A percentile compares a stretch with the other conserved stretches of the same genome.
These are phyloP conservation scores for Drosophila neutralis DNA, from an alignment of 2,888 invertebrate genomes.

Conservation along the genomic window DNA sequence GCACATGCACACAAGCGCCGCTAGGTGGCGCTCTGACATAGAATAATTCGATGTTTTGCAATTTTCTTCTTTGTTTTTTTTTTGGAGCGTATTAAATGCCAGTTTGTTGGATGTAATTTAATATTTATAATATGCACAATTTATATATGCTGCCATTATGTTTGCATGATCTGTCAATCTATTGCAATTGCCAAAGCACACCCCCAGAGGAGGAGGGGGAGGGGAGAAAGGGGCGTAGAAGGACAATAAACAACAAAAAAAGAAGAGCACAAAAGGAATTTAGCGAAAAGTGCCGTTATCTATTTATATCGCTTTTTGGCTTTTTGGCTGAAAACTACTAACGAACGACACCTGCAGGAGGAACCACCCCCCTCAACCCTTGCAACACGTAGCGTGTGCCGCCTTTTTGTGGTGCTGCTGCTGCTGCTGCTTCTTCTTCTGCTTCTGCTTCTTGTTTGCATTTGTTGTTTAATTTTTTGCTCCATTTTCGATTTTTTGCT, in stretches of 20 bases:
- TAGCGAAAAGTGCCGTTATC: constrained; percentile 73
- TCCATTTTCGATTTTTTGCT: constrained; percentile 9
- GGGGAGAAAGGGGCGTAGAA: constrained; percentile 5
- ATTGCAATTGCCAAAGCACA: constrained; percentile 59
- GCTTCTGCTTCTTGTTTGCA: constrained; percentile 60
- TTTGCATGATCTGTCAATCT: constrained; percentile 79
- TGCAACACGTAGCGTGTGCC: constrained; percentile 53
- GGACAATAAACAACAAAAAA: constrained; percentile 9
- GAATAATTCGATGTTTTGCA: constrained; percentile 2
- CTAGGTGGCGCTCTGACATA: constrained; percentile 24
- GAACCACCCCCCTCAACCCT: neutral
- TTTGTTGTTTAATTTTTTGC: constrained; percentile 57
- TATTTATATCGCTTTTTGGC: constrained; percentile 80
- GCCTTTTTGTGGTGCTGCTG: constrained; percentile 26
- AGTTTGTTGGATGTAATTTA: constrained; percentile 73
- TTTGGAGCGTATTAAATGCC: constrained; percentile 43
- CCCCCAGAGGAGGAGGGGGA: constrained; percentile 3
- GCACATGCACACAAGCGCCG: constrained; percentile 8
- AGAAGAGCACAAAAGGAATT: constrained; percentile 33
- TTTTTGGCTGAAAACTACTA: constrained; percentile 75
- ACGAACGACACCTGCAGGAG: constrained; percentile 74
- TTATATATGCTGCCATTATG: constrained; percentile 73
- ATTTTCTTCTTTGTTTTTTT: neutral
- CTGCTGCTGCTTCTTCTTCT: constrained; percentile 1
- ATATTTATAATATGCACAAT: constrained; percentile 75